Evolutionary conservation across 2,113 vertebrate genomes (phyloP).

Genomic region (Sorex araneus): DNA sequence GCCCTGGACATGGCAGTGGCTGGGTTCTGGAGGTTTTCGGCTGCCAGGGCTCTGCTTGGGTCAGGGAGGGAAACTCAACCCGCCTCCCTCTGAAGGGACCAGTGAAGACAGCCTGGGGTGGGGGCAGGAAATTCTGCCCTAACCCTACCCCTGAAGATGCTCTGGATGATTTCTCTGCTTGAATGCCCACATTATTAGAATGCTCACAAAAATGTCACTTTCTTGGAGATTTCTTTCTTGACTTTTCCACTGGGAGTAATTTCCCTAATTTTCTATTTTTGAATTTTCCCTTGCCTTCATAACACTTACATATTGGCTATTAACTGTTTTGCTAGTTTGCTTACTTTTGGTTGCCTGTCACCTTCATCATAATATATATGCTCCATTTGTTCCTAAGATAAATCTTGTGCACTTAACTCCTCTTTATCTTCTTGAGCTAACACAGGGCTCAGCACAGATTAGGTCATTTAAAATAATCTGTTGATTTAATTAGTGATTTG

Average conservation of each 20-base stretch:
- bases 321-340: not conserved
- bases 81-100: too few relatives aligned
- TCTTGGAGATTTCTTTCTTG: slow-evolving; percentile 11
- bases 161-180: not conserved
- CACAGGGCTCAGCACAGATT: not conserved
- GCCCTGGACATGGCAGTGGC: too few relatives aligned
- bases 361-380: not conserved
- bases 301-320: not conserved
- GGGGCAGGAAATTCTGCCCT: too few relatives aligned
- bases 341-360: not conserved
- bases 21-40: too few relatives aligned
- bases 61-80: too few relatives aligned
- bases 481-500: not conserved
- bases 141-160: too few relatives aligned
- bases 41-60: too few relatives aligned
- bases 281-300: not conserved
- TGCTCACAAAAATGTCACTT: not conserved
- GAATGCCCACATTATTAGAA: not conserved
- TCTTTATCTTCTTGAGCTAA: slow-evolving; percentile 7
- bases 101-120: too few relatives aligned
- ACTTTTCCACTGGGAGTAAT: not conserved
- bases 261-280: not conserved
- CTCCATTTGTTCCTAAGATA: too few relatives aligned
- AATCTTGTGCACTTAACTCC: not conserved
- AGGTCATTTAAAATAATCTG: not conserved